These are phyloP conservation scores for Polietes domitor DNA, from an alignment of 2,888 invertebrate species.

Conservation along the genomic window DNA sequence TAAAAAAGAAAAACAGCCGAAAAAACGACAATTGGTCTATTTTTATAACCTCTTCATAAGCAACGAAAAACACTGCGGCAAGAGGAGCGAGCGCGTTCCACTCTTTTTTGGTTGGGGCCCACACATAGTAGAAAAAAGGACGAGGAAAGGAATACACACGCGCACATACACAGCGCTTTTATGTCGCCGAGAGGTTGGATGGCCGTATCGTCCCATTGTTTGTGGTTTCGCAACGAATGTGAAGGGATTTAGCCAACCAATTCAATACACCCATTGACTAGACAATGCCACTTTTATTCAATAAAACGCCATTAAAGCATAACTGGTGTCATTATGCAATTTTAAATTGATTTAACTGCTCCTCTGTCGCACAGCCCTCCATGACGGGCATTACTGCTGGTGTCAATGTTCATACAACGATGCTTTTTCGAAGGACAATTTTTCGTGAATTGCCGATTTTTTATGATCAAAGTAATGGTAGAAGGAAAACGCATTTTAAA, in stretches of 20 bases:
- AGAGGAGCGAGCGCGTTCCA: not conserved
- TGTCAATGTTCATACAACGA: too few species aligned
- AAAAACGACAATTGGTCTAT: slow-evolving; percentile 26
- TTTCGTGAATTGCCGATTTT: too few species aligned
- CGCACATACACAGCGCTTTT: not conserved
- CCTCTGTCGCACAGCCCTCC: too few species aligned
- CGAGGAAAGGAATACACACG: not conserved
- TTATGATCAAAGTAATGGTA: too few species aligned
- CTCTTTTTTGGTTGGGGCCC: not conserved
- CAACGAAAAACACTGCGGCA: slow-evolving; percentile 4
- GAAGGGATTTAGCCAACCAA: not conserved
- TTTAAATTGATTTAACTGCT: slow-evolving; percentile 54
- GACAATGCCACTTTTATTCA: not conserved
- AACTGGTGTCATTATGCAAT: slow-evolving; percentile 35
- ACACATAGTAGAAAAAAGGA: not conserved
- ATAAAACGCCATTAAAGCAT: slow-evolving; percentile 39
- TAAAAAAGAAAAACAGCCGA: slow-evolving; percentile 31
- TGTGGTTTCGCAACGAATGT: not conserved
- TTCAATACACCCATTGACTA: not conserved
- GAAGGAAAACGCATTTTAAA: too few species aligned
- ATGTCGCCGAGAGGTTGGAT: slow-evolving; percentile 21
- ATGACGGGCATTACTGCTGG: too few species aligned
- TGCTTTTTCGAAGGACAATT: too few species aligned
- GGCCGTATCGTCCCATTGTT: not conserved
- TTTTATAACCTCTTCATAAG: slow-evolving; percentile 25